These are phyloP conservation scores for Metopia argyrocephala DNA, from an alignment of 2,888 invertebrate genomes.

Conservation along the genomic window DNA sequence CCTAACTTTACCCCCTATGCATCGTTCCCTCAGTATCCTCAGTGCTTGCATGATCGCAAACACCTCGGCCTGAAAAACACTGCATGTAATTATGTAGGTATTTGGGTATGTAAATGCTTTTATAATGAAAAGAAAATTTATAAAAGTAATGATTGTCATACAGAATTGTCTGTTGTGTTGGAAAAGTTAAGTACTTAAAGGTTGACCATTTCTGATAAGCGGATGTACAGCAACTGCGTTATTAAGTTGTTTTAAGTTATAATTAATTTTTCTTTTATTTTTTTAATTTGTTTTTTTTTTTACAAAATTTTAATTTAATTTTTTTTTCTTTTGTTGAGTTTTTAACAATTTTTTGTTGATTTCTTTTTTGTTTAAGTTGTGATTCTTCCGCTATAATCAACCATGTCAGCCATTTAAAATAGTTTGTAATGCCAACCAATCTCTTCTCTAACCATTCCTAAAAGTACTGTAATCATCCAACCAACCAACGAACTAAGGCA, in stretches of 20 bases:
- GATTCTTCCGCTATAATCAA: constrained; percentile 62
- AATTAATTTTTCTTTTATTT: constrained; percentile 11
- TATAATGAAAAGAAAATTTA: too few species aligned
- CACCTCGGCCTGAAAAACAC: too few species aligned
- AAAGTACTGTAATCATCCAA: constrained; percentile 43
- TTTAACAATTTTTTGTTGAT: constrained; percentile 67
- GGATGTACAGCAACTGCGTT: constrained; percentile 44
- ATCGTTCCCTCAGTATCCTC: too few species aligned
- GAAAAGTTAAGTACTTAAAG: too few species aligned
- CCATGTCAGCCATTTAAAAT: constrained; percentile 60
- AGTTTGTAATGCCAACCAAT: constrained; percentile 41
- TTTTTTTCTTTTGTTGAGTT: constrained; percentile 37
- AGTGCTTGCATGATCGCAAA: too few species aligned
- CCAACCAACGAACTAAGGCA: constrained; percentile 29
- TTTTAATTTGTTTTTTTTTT: constrained; percentile 31
- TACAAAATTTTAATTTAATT: constrained; percentile 65
- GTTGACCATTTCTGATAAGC: constrained; percentile 30
- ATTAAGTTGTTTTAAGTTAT: constrained; percentile 45
- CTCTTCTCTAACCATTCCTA: constrained; percentile 40
- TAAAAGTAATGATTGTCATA: too few species aligned
- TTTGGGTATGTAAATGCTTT: too few species aligned
- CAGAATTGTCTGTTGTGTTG: too few species aligned
- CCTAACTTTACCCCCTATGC: too few species aligned
- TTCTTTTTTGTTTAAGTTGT: constrained; percentile 64
- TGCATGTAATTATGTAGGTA: too few species aligned